Evolutionary conservation across 2,888 invertebrate species (phyloP), one percentile per base, ranked within the genome.

Genomic region (Thera britannica): DNA sequence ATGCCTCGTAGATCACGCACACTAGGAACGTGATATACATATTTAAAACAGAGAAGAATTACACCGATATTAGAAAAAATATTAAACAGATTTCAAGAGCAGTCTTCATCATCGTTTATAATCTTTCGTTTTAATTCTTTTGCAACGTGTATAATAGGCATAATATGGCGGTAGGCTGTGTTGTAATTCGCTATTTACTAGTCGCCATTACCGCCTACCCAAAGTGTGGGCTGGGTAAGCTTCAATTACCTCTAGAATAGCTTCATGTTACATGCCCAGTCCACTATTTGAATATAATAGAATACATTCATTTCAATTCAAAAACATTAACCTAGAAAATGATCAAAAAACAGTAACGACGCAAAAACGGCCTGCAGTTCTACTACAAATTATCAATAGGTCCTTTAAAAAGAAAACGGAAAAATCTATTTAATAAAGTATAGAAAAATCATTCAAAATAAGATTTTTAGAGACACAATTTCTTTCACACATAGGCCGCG

Each of bases 121-220:
- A 23, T 23, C 23, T 23, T 23, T 23, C 23, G 23, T 23, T 23
- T 23, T 23, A 23, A 23, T 41, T 41, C 4, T 41, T 52, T 52
- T 8, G 9, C 52, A 52, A 7, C 52, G 3, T 34, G 34, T 52
- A 52, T 2, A 34, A 9, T 34, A 52, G 52, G 34, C n/a, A 52
- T 52, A 52, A 34, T 34, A 52, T 52, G 52, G 2, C 23, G 34
- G 9, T 49, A 49, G 12, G n/a, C n/a, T 12, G 35, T 62, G 56
- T 57, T 51, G 63, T 58, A 63, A 63, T 52, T 34, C 4, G 2
- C 38, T 34, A 63, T 51, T 41, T 56, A 23, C 51, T 52, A 44
- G 44, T 57, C n/a, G 55, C 11, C 46, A 46, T 54, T 46, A 51
- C 38, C 11, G n/a, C 57, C 54, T 34, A 62, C 62, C 49, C 57